Evolutionary conservation across 2,113 vertebrate genomes (phyloP).

Genomic region (Lamprotornis superbus): DNA sequence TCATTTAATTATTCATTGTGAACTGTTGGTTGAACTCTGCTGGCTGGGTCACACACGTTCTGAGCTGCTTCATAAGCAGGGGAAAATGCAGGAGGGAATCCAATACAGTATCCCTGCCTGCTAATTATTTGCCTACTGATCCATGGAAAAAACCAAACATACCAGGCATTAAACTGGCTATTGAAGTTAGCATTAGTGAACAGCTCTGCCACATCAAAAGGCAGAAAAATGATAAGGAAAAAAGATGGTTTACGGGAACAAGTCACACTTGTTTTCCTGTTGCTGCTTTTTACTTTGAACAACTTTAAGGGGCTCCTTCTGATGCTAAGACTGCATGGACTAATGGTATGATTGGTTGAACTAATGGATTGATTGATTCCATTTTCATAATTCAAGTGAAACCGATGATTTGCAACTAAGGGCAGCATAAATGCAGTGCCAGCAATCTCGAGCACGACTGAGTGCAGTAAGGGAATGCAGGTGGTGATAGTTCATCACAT

Average conservation of each 20-base stretch:
- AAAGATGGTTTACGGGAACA: background rate
- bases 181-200: background rate
- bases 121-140: slow-evolving; percentile 10
- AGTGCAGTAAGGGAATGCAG: background rate
- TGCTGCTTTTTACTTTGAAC: background rate
- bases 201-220: background rate
- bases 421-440: background rate
- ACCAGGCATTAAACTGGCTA: background rate
- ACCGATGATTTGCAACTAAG: background rate
- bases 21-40: background rate
- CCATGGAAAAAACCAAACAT: background rate
- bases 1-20: slow-evolving; percentile 30
- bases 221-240: background rate
- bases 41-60: background rate
- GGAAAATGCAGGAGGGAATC: background rate
- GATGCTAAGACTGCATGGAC: background rate
- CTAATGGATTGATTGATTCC: too few species aligned
- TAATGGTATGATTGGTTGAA: background rate
- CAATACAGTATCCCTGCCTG: background rate
- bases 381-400: background rate
- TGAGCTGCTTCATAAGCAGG: background rate
- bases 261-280: background rate
- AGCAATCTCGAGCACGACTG: background rate
- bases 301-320: background rate
- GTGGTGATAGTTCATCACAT: background rate